These are phyloP conservation scores for Harpegnathos saltator DNA, from an alignment of 1,140 invertebrate genomes.

Conservation along the genomic window DNA sequence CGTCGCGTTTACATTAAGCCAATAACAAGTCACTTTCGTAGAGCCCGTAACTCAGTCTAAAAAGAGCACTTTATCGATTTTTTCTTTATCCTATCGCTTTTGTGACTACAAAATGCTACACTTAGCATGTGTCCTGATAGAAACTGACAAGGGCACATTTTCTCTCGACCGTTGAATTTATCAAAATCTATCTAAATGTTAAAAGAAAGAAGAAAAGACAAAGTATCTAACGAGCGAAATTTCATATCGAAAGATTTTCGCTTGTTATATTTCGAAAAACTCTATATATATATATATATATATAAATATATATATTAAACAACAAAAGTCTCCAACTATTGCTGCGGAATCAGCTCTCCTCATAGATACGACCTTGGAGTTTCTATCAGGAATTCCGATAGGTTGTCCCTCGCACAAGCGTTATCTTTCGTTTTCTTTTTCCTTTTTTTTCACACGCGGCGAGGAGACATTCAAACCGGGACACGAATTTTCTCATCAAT, in stretches of 20 bases:
- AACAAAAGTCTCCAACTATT: neutral
- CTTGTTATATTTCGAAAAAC: neutral
- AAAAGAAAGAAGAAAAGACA: neutral
- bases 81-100: constrained; percentile 43
- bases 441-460: constrained; percentile 22
- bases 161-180: neutral
- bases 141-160: neutral
- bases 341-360: neutral
- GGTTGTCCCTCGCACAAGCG: constrained; percentile 15
- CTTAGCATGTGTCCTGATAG: constrained; percentile 16
- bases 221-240: neutral
- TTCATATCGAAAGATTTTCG: neutral
- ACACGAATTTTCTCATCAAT: constrained; percentile 71
- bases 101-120: constrained; percentile 32
- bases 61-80: constrained; percentile 56
- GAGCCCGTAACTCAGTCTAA: constrained; percentile 48
- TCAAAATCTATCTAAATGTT: neutral
- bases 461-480: constrained; percentile 34
- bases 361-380: neutral
- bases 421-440: constrained; percentile 27
- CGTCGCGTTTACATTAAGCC: constrained; percentile 45
- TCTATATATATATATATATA: too few relatives aligned
- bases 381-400: constrained; percentile 34
- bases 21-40: constrained; percentile 57
- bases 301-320: too few relatives aligned